These are phyloP conservation scores for Chaitophorus viminalis DNA, from an alignment of 2,888 invertebrate genomes.

Conservation along the genomic window DNA sequence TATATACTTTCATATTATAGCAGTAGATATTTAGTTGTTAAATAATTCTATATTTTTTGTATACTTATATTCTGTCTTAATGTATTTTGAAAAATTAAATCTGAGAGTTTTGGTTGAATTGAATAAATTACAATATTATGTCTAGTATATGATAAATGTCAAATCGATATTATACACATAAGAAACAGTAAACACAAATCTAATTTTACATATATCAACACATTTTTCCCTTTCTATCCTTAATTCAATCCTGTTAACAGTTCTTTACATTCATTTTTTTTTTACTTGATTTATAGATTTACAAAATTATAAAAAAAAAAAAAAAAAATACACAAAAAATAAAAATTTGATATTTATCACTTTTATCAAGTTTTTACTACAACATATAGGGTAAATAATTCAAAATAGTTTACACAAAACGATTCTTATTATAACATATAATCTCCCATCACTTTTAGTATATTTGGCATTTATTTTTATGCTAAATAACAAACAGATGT, in stretches of 20 bases:
- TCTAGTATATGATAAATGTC: background rate
- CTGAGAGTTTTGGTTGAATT: constrained; percentile 36
- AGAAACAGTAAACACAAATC: background rate
- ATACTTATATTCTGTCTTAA: background rate
- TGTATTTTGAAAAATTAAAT: background rate
- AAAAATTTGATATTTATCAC: no score
- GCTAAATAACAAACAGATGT: no score
- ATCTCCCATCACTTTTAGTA: no score
- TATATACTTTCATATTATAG: no score
- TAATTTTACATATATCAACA: background rate
- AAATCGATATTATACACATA: background rate
- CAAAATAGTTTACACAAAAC: no score
- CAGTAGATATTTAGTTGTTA: background rate
- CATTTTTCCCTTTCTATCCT: constrained; percentile 5
- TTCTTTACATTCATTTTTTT: background rate
- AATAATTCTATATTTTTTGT: background rate
- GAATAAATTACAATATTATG: background rate
- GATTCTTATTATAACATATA: no score
- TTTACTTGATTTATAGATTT: no score
- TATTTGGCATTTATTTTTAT: no score
- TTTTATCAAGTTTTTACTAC: no score
- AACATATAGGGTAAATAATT: no score
- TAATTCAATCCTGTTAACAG: background rate
- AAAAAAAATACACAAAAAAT: no score
- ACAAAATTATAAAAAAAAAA: no score